Base-by-base conservation (phyloP, 2,113 vertebrate genomes). In the Paralichthys olivaceus region DNA sequence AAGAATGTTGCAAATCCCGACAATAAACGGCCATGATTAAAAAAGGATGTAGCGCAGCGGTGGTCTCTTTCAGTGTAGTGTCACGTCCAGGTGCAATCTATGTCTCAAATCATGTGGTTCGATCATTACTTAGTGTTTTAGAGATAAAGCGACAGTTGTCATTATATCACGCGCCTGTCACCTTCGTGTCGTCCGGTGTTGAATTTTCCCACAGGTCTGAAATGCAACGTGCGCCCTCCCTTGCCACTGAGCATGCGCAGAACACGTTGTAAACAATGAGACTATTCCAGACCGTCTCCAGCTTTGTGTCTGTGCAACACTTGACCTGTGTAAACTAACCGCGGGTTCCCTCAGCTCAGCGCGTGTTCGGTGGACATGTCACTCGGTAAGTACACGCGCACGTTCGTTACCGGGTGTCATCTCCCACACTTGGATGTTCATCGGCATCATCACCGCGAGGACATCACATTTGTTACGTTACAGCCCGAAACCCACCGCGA, bases 251-350 rank as follows among this genome's bases (percentile, higher is more conserved):
- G 93, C 94, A 93, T 93, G 94, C 93, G 93, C 90, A 79, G 8
- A 80, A 26, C 49, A 73, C 73, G 87, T 93, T 93, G 93, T 95
- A 94, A 95, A 95, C 94, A 95, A 94, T 93, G 92, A 92, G 88
- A 75, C 91, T 77, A 56, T 92, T 91, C 92, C 92, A 92, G 91
- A 92, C 89, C 81, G 90, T 91, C 74, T 85, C n/a, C 22, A 91
- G 90, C 92, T 90, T 92, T 93, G 90, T 93, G 91, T 94, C 88
- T 93, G 5, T 77, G 72, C 75, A 77, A 85, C 84, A 83, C 49
- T 83, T 88, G 68, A 83, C 87, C 72, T 81, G 77, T 74, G 49
- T 61, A 81, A 84, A 87, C 73, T 85, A 86, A 66, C 37, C 37
- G 54, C 68, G 59, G 14, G 47, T 63, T 60, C 37, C 9, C 49